These are phyloP conservation scores for Trichosurus vulpecula DNA, from an alignment of 2,797 vertebrate species.

Conservation along the genomic window DNA sequence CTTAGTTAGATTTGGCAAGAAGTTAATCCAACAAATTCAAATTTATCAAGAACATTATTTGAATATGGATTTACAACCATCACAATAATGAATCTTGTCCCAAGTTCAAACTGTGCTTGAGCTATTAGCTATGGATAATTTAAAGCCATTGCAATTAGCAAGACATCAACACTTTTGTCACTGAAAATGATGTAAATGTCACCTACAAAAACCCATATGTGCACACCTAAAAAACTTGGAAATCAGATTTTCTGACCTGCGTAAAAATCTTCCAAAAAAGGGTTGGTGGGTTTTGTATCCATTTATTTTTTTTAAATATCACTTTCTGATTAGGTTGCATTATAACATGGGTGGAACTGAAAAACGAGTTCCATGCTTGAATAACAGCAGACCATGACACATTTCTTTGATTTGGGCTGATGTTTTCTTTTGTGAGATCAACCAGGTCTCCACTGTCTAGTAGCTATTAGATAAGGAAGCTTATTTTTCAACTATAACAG, in stretches of 20 bases:
- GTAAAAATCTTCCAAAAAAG: background rate
- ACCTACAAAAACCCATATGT: background rate
- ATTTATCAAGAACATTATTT: background rate
- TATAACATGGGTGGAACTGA: background rate
- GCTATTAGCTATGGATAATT: background rate
- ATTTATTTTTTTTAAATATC: background rate
- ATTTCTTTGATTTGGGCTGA: background rate
- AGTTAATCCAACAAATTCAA: background rate
- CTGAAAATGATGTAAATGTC: background rate
- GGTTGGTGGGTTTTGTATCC: background rate
- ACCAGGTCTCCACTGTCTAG: background rate
- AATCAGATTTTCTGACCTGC: background rate
- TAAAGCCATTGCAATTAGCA: background rate
- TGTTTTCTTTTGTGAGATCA: background rate
- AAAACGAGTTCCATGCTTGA: background rate
- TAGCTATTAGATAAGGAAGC: background rate
- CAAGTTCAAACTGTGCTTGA: background rate
- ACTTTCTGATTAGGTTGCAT: background rate
- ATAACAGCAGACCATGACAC: background rate
- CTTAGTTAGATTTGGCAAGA: background rate
- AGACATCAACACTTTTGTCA: background rate
- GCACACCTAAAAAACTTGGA: background rate
- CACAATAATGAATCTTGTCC: background rate
- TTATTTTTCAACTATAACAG: background rate
- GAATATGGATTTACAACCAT: background rate